phyloP scores from a whole-genome alignment of 1,140 invertebrate genomes.

The Trichonephila inaurata region DNA sequence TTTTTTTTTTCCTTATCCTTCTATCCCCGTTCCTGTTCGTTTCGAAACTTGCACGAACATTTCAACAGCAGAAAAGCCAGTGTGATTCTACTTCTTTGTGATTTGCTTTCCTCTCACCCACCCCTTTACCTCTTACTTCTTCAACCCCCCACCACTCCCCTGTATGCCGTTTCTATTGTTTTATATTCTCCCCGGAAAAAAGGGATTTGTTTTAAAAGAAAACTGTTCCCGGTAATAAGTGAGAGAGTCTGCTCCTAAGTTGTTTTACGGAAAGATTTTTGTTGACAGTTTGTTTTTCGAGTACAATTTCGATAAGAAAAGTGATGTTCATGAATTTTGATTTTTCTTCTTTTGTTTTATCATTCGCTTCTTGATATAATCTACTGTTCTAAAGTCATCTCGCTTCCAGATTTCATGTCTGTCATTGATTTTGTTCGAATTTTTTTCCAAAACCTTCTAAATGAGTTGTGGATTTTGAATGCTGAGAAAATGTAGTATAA shows the following conservation, averaged over 20 bases:
- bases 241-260: conserved; percentile 33
- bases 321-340: not conserved
- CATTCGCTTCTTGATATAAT: not conserved
- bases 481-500: not conserved
- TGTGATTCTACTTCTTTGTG: conserved; percentile 41
- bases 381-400: not conserved
- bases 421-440: conserved; percentile 1
- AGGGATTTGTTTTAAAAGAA: conserved; percentile 57
- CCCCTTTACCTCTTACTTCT: not conserved
- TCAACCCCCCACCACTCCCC: not conserved
- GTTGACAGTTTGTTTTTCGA: conserved; percentile 42
- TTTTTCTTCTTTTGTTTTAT: not conserved
- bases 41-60: conserved; percentile 35
- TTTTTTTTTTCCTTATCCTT: not conserved
- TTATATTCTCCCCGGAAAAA: not conserved
- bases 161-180: conserved; percentile 57
- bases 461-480: not conserved
- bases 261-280: conserved; percentile 65
- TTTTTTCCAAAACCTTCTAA: not conserved
- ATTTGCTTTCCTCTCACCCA: conserved; percentile 10
- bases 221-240: conserved; percentile 62
- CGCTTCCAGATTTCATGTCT: not conserved
- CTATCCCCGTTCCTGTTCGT: conserved; percentile 9
- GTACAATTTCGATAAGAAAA: conserved; percentile 52
- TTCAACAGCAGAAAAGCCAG: conserved; percentile 52